phyloP scores from a whole-genome alignment of 2,888 invertebrate species.

The Toxonevra muliebris region DNA sequence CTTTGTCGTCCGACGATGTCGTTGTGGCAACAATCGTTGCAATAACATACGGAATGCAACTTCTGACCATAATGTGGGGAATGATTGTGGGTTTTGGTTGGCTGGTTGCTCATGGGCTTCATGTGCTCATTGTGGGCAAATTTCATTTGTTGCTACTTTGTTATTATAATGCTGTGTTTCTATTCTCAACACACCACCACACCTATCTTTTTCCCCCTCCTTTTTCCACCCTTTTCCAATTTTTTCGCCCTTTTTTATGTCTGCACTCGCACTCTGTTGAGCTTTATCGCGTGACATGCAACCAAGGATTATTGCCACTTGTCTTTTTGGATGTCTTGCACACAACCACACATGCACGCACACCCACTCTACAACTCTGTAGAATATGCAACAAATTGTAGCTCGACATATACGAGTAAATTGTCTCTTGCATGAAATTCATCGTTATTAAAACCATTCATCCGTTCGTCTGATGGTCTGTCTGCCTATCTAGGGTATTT shows the following conservation, averaged over 20 bases:
- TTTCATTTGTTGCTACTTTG: background rate
- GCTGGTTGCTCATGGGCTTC: background rate
- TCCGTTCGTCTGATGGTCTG: conserved; percentile 6
- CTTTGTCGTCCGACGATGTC: too few species aligned
- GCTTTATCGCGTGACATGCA: too few species aligned
- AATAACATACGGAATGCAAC: too few species aligned
- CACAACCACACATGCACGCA: too few species aligned
- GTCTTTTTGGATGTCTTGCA: too few species aligned
- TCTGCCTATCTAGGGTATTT: background rate
- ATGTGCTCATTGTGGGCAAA: background rate
- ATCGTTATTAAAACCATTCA: too few species aligned
- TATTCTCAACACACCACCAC: conserved; percentile 15
- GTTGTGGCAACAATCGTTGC: too few species aligned
- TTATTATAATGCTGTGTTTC: background rate
- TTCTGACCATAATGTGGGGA: background rate
- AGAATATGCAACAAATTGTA: background rate
- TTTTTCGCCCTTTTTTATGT: background rate
- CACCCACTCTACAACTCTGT: too few species aligned
- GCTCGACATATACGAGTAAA: background rate
- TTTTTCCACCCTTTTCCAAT: conserved; percentile 10
- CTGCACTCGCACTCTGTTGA: too few species aligned
- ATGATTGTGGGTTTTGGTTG: background rate
- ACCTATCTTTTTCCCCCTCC: conserved; percentile 1
- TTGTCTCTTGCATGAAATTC: too few species aligned
- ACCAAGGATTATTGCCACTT: too few species aligned